Evolutionary conservation across 2,888 invertebrate species (phyloP).

Genomic region (Ornithoptera alexandrae): DNA sequence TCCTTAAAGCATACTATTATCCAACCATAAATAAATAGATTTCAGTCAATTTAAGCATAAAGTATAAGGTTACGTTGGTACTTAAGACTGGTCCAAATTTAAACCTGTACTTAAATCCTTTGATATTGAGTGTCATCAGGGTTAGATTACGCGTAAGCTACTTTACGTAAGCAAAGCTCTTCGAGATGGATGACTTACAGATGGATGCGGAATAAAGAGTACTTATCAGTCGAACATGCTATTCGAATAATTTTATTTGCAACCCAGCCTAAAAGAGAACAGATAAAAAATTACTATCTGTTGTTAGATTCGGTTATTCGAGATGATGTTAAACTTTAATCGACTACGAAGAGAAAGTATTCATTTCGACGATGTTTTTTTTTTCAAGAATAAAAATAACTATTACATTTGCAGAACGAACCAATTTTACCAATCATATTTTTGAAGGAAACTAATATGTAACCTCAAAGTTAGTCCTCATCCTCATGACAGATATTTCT

Average conservation of each 20-base stretch:
- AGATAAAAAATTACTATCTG: neutral
- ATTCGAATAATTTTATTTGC: neutral
- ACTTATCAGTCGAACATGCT: neutral
- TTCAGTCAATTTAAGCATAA: slow-evolving; percentile 1
- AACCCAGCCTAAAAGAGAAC: neutral
- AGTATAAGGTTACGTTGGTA: neutral
- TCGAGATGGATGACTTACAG: slow-evolving; percentile 9
- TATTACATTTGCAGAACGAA: too few relatives aligned
- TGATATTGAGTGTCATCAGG: slow-evolving; percentile 6
- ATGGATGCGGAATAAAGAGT: slow-evolving; percentile 1
- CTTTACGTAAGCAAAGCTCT: slow-evolving; percentile 6
- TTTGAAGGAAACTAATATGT: too few relatives aligned
- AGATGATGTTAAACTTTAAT: too few relatives aligned
- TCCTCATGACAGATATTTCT: too few relatives aligned
- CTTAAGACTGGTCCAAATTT: slow-evolving; percentile 1
- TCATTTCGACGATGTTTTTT: too few relatives aligned
- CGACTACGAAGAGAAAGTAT: too few relatives aligned
- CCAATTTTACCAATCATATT: too few relatives aligned
- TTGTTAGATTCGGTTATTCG: too few relatives aligned
- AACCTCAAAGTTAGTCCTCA: too few relatives aligned
- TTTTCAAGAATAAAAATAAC: too few relatives aligned
- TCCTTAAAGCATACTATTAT: slow-evolving; percentile 5
- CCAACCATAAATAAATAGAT: neutral
- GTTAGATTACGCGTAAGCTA: slow-evolving; percentile 9
- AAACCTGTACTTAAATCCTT: slow-evolving; percentile 5